Evolutionary conservation across 2,113 vertebrate genomes (phyloP), one percentile per base, ranked within the genome.

Genomic region (Anas platyrhynchos): DNA sequence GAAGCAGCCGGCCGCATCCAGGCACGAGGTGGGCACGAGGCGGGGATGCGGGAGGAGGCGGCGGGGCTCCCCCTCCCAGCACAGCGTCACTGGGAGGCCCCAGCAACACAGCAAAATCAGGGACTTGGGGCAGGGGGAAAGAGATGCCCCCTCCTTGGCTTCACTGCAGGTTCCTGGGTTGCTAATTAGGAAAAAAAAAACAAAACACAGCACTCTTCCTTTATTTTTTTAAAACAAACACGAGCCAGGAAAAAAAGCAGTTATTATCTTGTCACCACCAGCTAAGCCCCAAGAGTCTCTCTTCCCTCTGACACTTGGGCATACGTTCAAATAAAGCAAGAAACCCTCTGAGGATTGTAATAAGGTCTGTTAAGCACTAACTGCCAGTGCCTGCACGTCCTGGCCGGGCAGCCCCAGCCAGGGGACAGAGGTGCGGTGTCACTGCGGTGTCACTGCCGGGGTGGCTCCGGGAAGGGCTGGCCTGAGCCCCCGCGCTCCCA

Each of bases 401-500:
- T 26, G 18, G 17, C 34, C 9, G 3, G 0, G 6, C 34, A 31
- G 75, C 6, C 29, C 55, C 9, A 8, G 2, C 25, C 36, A 21
- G 68, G 27, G 79, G 22, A 27, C 23, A 13, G 34, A 34, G 71
- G 20, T 3, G 0, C 1, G 1, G n/a, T 18, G 20, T 6, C 1
- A 1, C 38, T 4, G 17, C 1, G 1, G n/a, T 18, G 20, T 6
- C 1, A 1, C 38, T 4, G 17, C 75, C 36, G 0, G 17, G 58
- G 32, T 0, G 2, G 43, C 12, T 9, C 38, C 0, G 0, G 44
- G 31, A 29, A 55, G 29, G 13, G 38, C 3, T 3, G 5, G 29
- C 65, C 68, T 2, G 1, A 22, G 14, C 10, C 4, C 0, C 5
- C 1, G 43, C 8, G 4, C 44, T 82, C 25, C 41, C 4, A 4